phyloP scores from a whole-genome alignment of 2,113 vertebrate genomes.

The Oncorhynchus gorbuscha region DNA sequence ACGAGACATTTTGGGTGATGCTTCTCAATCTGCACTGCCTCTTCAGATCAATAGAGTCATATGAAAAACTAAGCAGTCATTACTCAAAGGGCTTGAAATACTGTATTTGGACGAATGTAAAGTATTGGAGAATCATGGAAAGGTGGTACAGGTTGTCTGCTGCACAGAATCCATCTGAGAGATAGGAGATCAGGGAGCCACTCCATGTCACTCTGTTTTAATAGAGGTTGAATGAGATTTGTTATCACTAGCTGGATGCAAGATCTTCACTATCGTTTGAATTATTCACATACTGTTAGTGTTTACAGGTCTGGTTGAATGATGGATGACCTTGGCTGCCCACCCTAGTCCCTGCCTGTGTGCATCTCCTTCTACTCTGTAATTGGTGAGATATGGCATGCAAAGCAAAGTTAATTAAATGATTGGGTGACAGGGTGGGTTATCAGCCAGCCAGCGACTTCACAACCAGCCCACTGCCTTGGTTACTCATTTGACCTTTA shows the following conservation, averaged over 20 bases:
- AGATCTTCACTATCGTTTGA: constrained; percentile 31
- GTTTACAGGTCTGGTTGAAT: constrained; percentile 50
- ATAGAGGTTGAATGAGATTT: constrained; percentile 47
- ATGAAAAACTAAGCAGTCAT: constrained; percentile 44
- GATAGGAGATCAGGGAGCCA: not conserved
- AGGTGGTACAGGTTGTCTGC: not conserved
- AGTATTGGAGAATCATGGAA: not conserved
- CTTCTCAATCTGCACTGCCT: constrained; percentile 63
- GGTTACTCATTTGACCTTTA: constrained; percentile 69
- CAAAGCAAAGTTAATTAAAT: constrained; percentile 70
- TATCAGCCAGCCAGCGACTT: constrained; percentile 55
- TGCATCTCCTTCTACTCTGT: constrained; percentile 34
- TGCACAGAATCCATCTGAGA: not conserved
- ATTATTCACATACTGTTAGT: constrained; percentile 40
- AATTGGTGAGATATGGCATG: constrained; percentile 57
- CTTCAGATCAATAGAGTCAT: constrained; percentile 46
- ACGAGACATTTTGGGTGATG: constrained; percentile 48
- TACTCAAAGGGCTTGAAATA: constrained; percentile 14
- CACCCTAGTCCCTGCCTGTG: constrained; percentile 11
- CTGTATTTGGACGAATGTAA: not conserved
- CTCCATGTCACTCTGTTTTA: constrained; percentile 13
- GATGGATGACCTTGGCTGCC: constrained; percentile 61
- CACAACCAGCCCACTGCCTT: constrained; percentile 40
- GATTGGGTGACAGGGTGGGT: constrained; percentile 55
- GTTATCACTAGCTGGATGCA: constrained; percentile 42